phyloP scores from a whole-genome alignment of 1,140 invertebrate species.

The Mycetomoellerius zeteki region DNA sequence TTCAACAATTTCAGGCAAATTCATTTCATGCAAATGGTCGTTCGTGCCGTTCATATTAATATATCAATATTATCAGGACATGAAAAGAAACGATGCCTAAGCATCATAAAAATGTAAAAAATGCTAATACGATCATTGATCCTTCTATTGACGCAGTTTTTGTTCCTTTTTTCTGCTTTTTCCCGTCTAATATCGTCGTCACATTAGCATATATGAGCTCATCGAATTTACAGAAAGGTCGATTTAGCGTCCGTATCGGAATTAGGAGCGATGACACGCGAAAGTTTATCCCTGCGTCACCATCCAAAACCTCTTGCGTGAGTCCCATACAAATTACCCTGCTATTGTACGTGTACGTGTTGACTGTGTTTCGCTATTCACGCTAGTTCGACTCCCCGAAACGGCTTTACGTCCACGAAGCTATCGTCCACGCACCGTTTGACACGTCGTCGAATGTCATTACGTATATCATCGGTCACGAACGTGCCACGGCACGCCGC shows the following conservation, averaged over 20 bases:
- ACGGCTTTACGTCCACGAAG: constrained; percentile 38
- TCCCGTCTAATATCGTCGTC: not conserved
- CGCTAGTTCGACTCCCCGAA: constrained; percentile 9
- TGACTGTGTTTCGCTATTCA: constrained; percentile 16
- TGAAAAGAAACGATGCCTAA: not conserved
- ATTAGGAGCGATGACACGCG: constrained; percentile 29
- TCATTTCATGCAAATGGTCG: not conserved
- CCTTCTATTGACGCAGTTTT: not conserved
- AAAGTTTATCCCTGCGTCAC: constrained; percentile 20
- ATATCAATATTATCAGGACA: not conserved
- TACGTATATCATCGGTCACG: constrained; percentile 54
- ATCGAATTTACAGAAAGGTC: not conserved
- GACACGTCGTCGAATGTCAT: constrained; percentile 56
- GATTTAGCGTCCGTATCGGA: constrained; percentile 18
- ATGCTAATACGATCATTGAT: not conserved
- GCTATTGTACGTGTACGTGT: not conserved
- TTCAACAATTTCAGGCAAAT: not conserved
- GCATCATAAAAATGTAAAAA: not conserved
- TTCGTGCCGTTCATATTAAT: not conserved
- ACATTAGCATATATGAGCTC: not conserved
- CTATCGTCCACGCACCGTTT: constrained; percentile 57
- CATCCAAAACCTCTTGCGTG: not conserved
- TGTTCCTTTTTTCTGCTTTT: not conserved
- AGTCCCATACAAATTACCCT: constrained; percentile 34
- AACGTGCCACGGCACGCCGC: constrained; percentile 9